A percentile compares a stretch with the other conserved stretches of the same genome.
Evolutionary conservation across 1,140 invertebrate species (phyloP).

Genomic region (Bilobella aurantiaca): DNA sequence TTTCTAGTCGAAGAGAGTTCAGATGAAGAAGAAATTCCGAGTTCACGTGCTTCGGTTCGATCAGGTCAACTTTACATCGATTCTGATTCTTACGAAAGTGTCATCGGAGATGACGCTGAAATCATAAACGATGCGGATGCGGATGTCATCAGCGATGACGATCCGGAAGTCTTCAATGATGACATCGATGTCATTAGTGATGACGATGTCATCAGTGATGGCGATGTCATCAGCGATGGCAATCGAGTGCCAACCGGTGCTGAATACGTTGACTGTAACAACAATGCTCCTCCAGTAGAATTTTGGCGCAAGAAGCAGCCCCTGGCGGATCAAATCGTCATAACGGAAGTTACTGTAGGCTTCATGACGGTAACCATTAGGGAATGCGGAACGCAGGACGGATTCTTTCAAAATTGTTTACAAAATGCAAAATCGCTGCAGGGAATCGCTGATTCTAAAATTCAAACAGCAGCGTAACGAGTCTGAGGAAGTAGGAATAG

Average conservation of each 20-base stretch:
- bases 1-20: neutral
- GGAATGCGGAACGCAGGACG: constrained; percentile 83
- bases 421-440: no score
- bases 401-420: constrained; percentile 75
- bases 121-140: neutral
- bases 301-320: constrained; percentile 76
- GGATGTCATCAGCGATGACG: no score
- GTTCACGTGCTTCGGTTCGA: no score
- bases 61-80: no score
- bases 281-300: constrained; percentile 56
- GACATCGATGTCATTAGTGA: no score
- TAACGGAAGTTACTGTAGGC: constrained; percentile 90
- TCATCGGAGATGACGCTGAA: neutral
- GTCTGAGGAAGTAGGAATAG: neutral
- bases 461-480: no score
- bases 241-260: no score
- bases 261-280: constrained; percentile 24
- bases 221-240: no score
- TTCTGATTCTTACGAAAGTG: no score
- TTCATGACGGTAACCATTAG: constrained; percentile 83
- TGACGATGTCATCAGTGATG: no score
- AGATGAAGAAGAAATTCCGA: neutral
- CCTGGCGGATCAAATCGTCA: constrained; percentile 82
- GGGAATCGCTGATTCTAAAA: no score
- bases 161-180: no score